A percentile compares a stretch with the other conserved stretches of the same genome.
Conservation (phyloP, 2,113 vertebrate genomes). For the Nanorana parkeri region DNA sequence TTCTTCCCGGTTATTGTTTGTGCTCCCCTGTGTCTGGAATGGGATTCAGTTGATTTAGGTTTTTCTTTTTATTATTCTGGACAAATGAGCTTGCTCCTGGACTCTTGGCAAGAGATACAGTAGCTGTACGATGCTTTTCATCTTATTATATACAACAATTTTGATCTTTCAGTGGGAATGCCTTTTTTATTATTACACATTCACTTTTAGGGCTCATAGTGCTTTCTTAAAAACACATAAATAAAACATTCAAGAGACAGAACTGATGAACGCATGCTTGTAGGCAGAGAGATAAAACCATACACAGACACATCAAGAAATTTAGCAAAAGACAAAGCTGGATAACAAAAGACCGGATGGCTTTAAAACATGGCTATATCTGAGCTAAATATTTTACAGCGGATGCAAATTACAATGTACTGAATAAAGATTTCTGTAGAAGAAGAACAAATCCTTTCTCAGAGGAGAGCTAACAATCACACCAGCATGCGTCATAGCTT, state of each 20-base stretch:
- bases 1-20: conserved; percentile 45
- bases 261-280: conserved; percentile 2
- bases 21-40: conserved; percentile 33
- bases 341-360: conserved; percentile 1
- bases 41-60: conserved; percentile 26
- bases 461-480: background rate
- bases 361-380: background rate
- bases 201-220: conserved; percentile 9
- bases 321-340: background rate
- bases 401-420: background rate
- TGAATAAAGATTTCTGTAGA: background rate
- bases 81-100: conserved; percentile 30
- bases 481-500: background rate
- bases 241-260: conserved; percentile 33
- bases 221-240: conserved; percentile 27
- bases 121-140: conserved; percentile 11
- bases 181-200: conserved; percentile 51
- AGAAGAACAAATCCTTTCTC: background rate
- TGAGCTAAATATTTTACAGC: conserved; percentile 16
- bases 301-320: background rate
- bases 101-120: conserved; percentile 27
- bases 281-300: conserved; percentile 2
- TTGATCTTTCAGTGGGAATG: conserved; percentile 11
- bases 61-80: conserved; percentile 30
- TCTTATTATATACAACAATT: conserved; percentile 26